Evolutionary conservation across 2,888 invertebrate genomes (phyloP), one percentile per base, ranked within the genome.

Genomic region (Aspidiotus destructor): DNA sequence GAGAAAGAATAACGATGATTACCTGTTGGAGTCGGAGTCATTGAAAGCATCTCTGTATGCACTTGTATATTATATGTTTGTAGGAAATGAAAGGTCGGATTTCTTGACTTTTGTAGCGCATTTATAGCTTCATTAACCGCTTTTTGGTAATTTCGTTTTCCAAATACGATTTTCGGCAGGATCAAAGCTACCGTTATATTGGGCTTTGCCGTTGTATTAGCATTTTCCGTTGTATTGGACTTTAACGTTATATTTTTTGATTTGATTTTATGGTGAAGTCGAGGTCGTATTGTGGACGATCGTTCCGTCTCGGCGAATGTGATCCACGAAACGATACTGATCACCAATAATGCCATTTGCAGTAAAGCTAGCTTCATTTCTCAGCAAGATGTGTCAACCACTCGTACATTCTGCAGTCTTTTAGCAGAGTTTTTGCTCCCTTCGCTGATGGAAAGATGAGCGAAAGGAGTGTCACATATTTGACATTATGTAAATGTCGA

Each of bases 21-120:
- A 87, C 87, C 87, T 81, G 86, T 87, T 69, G 87, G 87, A 78
- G 86, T 86, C 42, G 87, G 87, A 71, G 86, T 86, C 70, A 87
- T 79, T 70, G 83, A 83, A 83, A 87, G 85, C 81, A 85, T 83
- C 70, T 82, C 82, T 73, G 81, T 81, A 74, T 82, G 83, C 69
- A 87, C 83, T 74, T 86, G 84, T 69, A 81, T 79, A 64, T 81
- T 80, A 75, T 84, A 85, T 74, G 82, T 83, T 76, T 84, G 82
- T 70, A 86, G 77, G 78, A 86, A 86, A 70, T 81, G 80, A 73
- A 85, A 79, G 68, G 75, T 76, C 28, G 70, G 72, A 41, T 81
- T 82, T 67, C 82, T 80, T 16, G 81, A 80, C 75, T 81, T 82
- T 71, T 83, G 81, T 62, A 87, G 77, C 44, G 80, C 81, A 40